Conservation (phyloP, 2,113 vertebrate genomes). For the Neodontobutis hainanensis region DNA sequence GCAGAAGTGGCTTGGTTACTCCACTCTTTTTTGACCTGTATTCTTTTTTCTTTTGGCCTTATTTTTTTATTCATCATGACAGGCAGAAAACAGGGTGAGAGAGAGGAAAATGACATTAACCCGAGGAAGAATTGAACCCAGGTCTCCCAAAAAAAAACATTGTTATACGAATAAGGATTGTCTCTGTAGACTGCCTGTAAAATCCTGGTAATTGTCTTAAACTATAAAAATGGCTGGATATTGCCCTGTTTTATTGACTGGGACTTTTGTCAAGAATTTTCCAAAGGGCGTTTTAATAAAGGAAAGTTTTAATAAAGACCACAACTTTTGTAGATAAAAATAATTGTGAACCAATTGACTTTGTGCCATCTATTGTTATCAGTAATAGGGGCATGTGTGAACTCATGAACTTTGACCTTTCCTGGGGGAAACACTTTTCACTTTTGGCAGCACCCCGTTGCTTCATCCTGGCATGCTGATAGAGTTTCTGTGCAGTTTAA, state of each 20-base stretch:
- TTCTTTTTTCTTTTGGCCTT: slow-evolving; percentile 26
- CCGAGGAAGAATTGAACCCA: no score
- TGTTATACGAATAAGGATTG: no score
- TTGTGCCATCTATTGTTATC: slow-evolving; percentile 9
- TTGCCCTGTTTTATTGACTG: no score
- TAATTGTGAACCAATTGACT: background rate
- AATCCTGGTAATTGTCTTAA: no score
- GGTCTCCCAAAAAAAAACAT: no score
- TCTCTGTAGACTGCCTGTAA: no score
- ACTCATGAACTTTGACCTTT: slow-evolving; percentile 46
- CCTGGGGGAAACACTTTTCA: slow-evolving; percentile 27
- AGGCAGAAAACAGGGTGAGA: no score
- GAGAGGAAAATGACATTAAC: no score
- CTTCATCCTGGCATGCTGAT: slow-evolving; percentile 55
- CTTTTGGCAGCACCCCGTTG: slow-evolving; percentile 31
- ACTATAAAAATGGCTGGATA: no score
- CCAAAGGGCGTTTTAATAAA: background rate
- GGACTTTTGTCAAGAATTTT: no score
- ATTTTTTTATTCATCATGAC: slow-evolving; percentile 16
- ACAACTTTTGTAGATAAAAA: background rate
- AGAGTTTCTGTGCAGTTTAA: slow-evolving; percentile 73
- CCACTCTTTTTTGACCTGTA: background rate
- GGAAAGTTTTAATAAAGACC: slow-evolving; percentile 8
- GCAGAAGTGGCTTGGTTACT: no score
- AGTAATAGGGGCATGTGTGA: slow-evolving; percentile 12